Percentiles rank a stretch among this genome's conserved stretches.
These are phyloP conservation scores for Helostoma temminkii DNA, from an alignment of 2,797 vertebrate genomes.

Conservation along the genomic window DNA sequence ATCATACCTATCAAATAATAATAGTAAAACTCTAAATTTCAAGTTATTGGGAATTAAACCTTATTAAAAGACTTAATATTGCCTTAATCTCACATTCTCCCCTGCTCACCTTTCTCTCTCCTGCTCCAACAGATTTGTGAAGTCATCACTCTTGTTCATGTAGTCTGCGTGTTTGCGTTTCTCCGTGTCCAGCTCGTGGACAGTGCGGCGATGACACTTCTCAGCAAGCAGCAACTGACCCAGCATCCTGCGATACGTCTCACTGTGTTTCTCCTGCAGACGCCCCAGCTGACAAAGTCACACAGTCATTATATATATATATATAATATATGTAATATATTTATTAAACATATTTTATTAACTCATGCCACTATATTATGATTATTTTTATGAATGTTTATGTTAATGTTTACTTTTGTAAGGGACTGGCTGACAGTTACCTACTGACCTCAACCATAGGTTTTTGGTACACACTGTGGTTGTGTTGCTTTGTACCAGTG, in stretches of 20 bases:
- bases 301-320: too few relatives aligned
- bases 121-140: slow-evolving; percentile 98
- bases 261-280: slow-evolving; percentile 95
- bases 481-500: slow-evolving; percentile 83
- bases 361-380: neutral
- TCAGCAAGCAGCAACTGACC: slow-evolving; percentile 96
- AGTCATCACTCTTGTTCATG: slow-evolving; percentile 99
- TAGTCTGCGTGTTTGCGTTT: slow-evolving; percentile 97
- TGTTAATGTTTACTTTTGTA: too few relatives aligned
- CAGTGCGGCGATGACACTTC: slow-evolving; percentile 94
- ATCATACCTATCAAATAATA: too few relatives aligned
- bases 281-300: slow-evolving; percentile 88
- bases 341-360: too few relatives aligned
- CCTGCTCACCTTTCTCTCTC: slow-evolving; percentile 93
- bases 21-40: too few relatives aligned
- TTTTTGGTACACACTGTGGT: slow-evolving; percentile 91
- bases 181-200: slow-evolving; percentile 94
- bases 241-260: slow-evolving; percentile 96
- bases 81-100: neutral
- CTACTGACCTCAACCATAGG: slow-evolving; percentile 92
- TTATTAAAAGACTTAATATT: too few relatives aligned
- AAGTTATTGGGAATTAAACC: neutral
- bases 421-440: slow-evolving; percentile 2
- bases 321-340: neutral
- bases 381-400: neutral